These are phyloP conservation scores for Nycticebus coucang DNA, from an alignment of 2,113 vertebrate species.

Conservation along the genomic window DNA sequence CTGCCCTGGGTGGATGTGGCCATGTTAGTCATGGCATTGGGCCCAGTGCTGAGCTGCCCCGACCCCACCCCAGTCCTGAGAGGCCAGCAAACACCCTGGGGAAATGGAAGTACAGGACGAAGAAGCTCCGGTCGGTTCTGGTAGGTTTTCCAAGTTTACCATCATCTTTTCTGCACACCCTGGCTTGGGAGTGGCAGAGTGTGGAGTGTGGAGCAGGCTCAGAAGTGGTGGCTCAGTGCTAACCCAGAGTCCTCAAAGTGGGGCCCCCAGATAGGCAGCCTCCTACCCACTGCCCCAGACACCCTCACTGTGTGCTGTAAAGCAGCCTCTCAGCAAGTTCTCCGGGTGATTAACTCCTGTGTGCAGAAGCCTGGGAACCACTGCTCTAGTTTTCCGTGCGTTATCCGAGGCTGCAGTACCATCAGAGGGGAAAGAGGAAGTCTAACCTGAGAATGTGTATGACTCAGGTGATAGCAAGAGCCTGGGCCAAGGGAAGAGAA, in stretches of 20 bases:
- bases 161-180: not conserved
- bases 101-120: accelerated
- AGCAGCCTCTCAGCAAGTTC: not conserved
- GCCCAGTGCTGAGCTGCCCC: not conserved
- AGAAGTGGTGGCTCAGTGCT: not conserved
- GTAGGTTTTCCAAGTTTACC: not conserved
- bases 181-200: not conserved
- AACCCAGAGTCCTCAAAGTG: not conserved
- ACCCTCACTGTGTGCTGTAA: not conserved
- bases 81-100: not conserved
- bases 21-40: not conserved
- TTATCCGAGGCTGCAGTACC: accelerated
- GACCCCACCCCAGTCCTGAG: no score
- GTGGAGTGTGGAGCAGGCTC: not conserved
- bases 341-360: not conserved
- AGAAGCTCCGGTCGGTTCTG: not conserved
- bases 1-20: not conserved
- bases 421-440: not conserved
- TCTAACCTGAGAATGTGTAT: not conserved
- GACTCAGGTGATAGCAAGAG: not conserved
- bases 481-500: not conserved
- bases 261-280: not conserved
- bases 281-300: not conserved
- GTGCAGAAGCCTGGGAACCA: not conserved
- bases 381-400: not conserved